Conservation (phyloP, 1,140 invertebrate genomes). For the Thaumatotibia leucotreta region DNA sequence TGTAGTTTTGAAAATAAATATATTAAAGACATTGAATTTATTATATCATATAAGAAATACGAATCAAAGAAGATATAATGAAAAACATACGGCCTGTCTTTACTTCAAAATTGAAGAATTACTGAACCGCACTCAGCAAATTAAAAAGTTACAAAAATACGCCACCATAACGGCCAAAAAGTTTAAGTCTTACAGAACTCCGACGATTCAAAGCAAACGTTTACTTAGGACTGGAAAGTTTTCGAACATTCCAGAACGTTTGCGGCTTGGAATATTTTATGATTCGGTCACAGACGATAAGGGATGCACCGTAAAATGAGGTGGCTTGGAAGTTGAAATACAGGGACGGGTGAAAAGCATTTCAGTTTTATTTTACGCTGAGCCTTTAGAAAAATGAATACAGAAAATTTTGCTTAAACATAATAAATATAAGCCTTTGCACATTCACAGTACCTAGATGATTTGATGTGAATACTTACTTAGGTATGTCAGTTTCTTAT, state of each 20-base stretch:
- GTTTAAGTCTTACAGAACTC: background rate
- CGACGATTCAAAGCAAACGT: background rate
- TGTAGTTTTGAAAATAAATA: no score
- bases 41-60: no score
- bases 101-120: background rate
- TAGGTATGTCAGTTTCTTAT: no score
- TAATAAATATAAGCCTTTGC: no score
- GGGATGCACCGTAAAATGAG: background rate
- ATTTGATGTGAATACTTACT: no score
- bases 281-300: background rate
- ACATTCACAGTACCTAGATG: no score
- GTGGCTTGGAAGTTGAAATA: background rate
- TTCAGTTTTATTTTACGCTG: no score
- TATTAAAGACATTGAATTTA: no score
- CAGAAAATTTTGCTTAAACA: no score
- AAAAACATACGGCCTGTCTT: no score
- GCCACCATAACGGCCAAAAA: background rate
- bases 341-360: background rate
- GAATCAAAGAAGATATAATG: no score
- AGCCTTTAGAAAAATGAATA: no score
- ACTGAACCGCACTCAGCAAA: background rate
- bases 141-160: background rate
- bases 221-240: background rate
- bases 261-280: background rate
- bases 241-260: background rate